Conservation (phyloP, 2,113 vertebrate species). For the Petaurus breviceps region DNA sequence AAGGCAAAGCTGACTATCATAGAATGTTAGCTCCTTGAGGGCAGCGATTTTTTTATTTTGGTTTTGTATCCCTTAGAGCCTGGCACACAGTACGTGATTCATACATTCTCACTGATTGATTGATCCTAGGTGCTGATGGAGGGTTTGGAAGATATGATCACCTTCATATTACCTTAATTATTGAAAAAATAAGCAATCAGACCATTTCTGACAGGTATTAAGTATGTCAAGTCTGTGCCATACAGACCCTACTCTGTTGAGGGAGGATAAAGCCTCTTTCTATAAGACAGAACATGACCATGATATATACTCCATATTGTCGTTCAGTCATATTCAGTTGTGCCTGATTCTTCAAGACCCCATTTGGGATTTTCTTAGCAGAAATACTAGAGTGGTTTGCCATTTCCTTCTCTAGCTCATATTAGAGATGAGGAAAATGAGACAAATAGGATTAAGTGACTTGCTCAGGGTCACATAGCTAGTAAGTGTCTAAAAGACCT, state of each 20-base stretch:
- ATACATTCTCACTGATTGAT: no score
- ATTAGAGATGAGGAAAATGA: neutral
- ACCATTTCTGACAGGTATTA: neutral
- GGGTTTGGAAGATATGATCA: no score
- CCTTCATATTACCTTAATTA: no score
- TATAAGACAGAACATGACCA: no score
- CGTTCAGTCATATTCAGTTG: neutral
- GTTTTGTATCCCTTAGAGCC: no score
- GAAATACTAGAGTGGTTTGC: neutral
- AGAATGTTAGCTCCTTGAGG: no score
- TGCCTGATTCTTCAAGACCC: neutral
- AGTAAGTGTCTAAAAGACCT: neutral
- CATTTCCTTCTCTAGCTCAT: neutral
- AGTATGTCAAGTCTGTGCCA: neutral
- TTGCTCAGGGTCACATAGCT: neutral
- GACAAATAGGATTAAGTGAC: neutral
- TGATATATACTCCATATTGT: neutral
- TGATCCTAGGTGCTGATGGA: no score
- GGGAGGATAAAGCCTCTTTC: neutral
- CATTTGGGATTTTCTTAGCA: neutral
- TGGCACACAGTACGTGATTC: no score
- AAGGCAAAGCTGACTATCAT: no score
- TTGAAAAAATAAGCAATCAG: no score
- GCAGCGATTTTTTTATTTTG: no score
- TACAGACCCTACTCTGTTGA: neutral